phyloP scores from a whole-genome alignment of 2,888 invertebrate species.

The Philopedon plagiatum region DNA sequence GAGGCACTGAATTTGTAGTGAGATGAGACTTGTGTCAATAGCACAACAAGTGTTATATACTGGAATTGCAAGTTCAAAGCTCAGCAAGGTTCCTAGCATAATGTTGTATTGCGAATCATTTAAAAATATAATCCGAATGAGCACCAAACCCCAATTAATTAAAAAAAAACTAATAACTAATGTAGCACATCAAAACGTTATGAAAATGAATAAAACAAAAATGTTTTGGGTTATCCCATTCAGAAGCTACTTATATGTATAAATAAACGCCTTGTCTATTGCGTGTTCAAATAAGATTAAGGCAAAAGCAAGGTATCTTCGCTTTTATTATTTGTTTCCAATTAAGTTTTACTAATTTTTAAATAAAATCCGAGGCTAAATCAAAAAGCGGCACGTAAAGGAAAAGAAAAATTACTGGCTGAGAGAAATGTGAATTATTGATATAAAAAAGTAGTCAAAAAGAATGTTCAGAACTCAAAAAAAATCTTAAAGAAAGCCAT shows the following conservation, averaged over 20 bases:
- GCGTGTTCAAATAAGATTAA: conserved; percentile 37
- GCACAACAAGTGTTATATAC: too few relatives aligned
- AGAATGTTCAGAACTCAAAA: too few relatives aligned
- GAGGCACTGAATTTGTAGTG: too few relatives aligned
- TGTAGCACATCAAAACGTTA: neutral
- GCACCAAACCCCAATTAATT: too few relatives aligned
- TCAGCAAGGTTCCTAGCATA: too few relatives aligned
- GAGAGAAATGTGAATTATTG: too few relatives aligned
- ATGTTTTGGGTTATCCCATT: neutral
- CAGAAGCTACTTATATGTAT: neutral
- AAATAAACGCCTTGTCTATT: neutral
- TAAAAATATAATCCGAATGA: too few relatives aligned
- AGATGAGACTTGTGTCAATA: too few relatives aligned
- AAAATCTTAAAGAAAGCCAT: too few relatives aligned
- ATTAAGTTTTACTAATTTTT: conserved; percentile 33
- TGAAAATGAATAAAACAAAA: neutral
- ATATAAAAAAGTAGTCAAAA: neutral
- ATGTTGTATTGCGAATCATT: too few relatives aligned
- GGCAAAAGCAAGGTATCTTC: conserved; percentile 21
- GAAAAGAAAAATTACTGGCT: neutral
- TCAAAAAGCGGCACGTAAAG: neutral
- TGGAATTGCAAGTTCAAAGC: too few relatives aligned
- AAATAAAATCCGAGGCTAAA: conserved; percentile 10
- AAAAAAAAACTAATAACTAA: too few relatives aligned
- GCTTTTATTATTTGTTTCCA: conserved; percentile 37